Evolutionary conservation across 2,888 invertebrate genomes (phyloP).

Genomic region (Drosophila kambysellisi): DNA sequence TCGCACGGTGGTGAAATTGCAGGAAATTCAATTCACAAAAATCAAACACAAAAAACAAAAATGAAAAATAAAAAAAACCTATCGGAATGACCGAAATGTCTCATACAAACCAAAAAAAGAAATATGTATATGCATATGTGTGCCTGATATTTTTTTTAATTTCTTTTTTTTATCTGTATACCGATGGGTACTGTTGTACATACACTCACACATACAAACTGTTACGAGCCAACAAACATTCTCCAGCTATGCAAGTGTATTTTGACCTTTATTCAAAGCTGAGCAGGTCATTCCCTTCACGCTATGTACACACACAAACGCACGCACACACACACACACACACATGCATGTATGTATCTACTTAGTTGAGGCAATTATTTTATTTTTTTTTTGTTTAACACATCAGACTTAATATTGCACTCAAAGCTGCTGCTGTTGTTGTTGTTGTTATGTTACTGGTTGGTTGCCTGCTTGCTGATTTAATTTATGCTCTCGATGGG

Average conservation of each 20-base stretch:
- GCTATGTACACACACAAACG: conserved; percentile 8
- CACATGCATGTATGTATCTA: conserved; percentile 1
- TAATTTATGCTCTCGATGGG: conserved; percentile 46
- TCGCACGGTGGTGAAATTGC: conserved; percentile 62
- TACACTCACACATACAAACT: conserved; percentile 7
- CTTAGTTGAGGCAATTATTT: conserved; percentile 40
- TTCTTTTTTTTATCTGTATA: conserved; percentile 23
- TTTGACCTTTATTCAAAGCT: conserved; percentile 51
- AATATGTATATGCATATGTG: conserved; percentile 2
- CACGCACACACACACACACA: conserved; percentile 1
- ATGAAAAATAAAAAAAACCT: conserved; percentile 26
- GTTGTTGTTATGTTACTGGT: conserved; percentile 3
- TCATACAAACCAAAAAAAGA: conserved; percentile 26
- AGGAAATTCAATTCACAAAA: conserved; percentile 75
- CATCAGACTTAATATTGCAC: conserved; percentile 42
- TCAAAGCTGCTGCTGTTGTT: conserved; percentile 12
- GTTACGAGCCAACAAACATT: conserved; percentile 9
- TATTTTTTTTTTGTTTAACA: conserved; percentile 14
- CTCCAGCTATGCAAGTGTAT: conserved; percentile 40
- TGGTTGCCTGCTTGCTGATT: conserved; percentile 33
- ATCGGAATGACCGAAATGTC: conserved; percentile 53
- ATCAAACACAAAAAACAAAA: conserved; percentile 1
- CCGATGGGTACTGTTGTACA: conserved; percentile 20
- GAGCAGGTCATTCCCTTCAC: conserved; percentile 58
- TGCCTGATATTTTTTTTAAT: conserved; percentile 2